Evolutionary conservation across 2,888 invertebrate species (phyloP).

Genomic region (Lagria hirta): DNA sequence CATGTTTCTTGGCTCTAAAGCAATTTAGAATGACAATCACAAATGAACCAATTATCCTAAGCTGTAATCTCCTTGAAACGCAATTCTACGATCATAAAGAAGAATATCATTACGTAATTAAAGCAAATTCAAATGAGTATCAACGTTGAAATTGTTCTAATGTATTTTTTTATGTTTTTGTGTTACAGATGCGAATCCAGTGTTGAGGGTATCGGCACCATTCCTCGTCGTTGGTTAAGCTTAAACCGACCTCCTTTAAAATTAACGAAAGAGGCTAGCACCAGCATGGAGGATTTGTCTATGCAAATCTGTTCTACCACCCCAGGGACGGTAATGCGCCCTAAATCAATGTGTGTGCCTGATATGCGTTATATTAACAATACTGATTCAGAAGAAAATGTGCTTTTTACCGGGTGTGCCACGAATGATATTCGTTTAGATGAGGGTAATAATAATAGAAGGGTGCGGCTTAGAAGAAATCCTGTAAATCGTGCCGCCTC

Average conservation of each 20-base stretch:
- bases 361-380: conserved; percentile 32
- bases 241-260: conserved; percentile 43
- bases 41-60: neutral
- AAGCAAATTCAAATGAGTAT: conserved; percentile 15
- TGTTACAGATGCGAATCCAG: conserved; percentile 38
- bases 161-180: no score
- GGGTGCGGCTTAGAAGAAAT: conserved; percentile 57
- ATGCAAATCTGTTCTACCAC: conserved; percentile 40
- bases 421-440: conserved; percentile 3
- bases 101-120: conserved; percentile 19
- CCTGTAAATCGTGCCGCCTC: conserved; percentile 74
- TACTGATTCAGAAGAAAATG: conserved; percentile 22
- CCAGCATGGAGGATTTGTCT: conserved; percentile 58
- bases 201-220: conserved; percentile 37
- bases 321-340: conserved; percentile 58
- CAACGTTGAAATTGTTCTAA: conserved; percentile 11
- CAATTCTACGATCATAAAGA: conserved; percentile 3
- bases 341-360: conserved; percentile 51
- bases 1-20: no score
- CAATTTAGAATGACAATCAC: conserved; percentile 1
- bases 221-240: conserved; percentile 48
- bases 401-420: conserved; percentile 15
- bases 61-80: conserved; percentile 7
- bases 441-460: conserved; percentile 28
- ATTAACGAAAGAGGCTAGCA: conserved; percentile 55